These are phyloP conservation scores for Noctilio leporinus DNA, from an alignment of 2,113 vertebrate genomes.

Conservation along the genomic window DNA sequence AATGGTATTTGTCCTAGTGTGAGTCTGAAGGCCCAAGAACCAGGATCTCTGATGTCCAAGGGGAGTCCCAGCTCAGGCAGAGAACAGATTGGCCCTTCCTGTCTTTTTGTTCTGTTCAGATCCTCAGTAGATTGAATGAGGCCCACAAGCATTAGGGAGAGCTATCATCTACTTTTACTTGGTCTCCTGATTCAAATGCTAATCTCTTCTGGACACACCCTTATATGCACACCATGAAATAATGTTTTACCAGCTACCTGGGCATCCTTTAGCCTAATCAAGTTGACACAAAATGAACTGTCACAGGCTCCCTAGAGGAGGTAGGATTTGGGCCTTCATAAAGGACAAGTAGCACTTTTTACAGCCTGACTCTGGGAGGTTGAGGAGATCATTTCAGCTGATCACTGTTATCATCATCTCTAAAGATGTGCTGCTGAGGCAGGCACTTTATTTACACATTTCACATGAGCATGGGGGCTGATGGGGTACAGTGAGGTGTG, in stretches of 20 bases:
- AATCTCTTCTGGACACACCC: neutral
- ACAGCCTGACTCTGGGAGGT: neutral
- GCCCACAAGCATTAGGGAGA: neutral
- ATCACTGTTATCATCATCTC: neutral
- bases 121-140: neutral
- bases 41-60: neutral
- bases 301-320: neutral
- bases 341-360: neutral
- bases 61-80: neutral
- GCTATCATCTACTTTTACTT: neutral
- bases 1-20: neutral
- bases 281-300: neutral
- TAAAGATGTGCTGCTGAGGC: neutral
- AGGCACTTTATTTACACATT: neutral
- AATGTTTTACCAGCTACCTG: neutral
- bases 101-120: neutral
- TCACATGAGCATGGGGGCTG: neutral
- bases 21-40: neutral
- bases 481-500: neutral
- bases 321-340: neutral
- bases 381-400: neutral
- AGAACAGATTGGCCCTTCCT: neutral
- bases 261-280: neutral
- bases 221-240: neutral
- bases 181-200: neutral